phyloP scores from a whole-genome alignment of 2,888 invertebrate genomes.

The Phaedon cochleariae region DNA sequence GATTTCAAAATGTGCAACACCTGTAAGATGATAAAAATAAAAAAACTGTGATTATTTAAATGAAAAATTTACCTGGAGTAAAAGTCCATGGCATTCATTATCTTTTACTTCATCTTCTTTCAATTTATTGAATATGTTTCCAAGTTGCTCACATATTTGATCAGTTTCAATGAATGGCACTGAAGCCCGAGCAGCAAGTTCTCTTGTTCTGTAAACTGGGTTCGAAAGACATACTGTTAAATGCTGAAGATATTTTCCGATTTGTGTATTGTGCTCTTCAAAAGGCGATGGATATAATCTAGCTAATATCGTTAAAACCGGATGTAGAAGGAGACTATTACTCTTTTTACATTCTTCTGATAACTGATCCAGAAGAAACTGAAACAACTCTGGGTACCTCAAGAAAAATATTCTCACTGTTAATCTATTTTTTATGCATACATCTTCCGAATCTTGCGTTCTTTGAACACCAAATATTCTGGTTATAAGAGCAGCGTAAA shows the following conservation, averaged over 20 bases:
- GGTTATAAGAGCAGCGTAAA: slow-evolving; percentile 83
- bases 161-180: slow-evolving; percentile 66
- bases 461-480: slow-evolving; percentile 88
- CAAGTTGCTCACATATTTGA: slow-evolving; percentile 52
- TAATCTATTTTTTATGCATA: slow-evolving; percentile 74
- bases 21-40: slow-evolving; percentile 45
- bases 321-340: slow-evolving; percentile 73
- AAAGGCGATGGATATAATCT: slow-evolving; percentile 79
- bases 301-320: slow-evolving; percentile 79
- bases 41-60: too few relatives aligned
- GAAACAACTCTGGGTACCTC: slow-evolving; percentile 70
- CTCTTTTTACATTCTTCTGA: slow-evolving; percentile 57
- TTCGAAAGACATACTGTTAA: slow-evolving; percentile 72
- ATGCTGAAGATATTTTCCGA: slow-evolving; percentile 72
- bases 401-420: slow-evolving; percentile 84
- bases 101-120: slow-evolving; percentile 56
- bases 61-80: slow-evolving; percentile 77
- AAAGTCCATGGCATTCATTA: slow-evolving; percentile 73
- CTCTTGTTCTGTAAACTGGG: slow-evolving; percentile 73
- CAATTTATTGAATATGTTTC: slow-evolving; percentile 44
- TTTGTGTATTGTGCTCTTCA: slow-evolving; percentile 72
- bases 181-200: slow-evolving; percentile 77
- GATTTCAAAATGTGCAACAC: slow-evolving; percentile 51
- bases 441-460: slow-evolving; percentile 66
- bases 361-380: slow-evolving; percentile 62